phyloP scores from a whole-genome alignment of 2,797 vertebrate genomes.

The Sebastes miniatus region DNA sequence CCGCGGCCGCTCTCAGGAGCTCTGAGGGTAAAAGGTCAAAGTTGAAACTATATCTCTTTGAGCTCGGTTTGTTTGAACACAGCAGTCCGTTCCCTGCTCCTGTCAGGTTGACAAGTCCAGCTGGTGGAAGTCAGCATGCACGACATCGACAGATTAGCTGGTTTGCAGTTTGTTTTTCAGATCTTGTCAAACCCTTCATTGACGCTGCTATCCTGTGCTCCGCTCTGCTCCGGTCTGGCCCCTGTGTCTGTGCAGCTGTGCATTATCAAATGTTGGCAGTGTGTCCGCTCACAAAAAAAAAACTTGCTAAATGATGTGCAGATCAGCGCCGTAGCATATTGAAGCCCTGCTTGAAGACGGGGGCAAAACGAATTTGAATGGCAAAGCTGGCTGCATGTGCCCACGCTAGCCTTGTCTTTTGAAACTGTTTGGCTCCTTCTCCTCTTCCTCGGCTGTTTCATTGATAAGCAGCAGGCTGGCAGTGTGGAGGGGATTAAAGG shows the following conservation, averaged over 20 bases:
- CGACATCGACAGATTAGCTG: slow-evolving; percentile 29
- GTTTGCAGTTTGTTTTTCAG: slow-evolving; percentile 41
- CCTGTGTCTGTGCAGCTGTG: slow-evolving; percentile 61
- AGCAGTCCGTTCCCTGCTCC: slow-evolving; percentile 13
- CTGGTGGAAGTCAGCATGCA: slow-evolving; percentile 38
- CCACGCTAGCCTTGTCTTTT: slow-evolving; percentile 56
- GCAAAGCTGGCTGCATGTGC: slow-evolving; percentile 46
- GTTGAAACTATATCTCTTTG: slow-evolving; percentile 11
- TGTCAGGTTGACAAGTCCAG: slow-evolving; percentile 34
- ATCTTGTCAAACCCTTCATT: slow-evolving; percentile 29
- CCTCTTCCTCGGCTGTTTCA: slow-evolving; percentile 62
- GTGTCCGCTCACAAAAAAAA: not conserved
- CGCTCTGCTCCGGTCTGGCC: slow-evolving; percentile 21
- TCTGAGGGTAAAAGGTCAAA: slow-evolving; percentile 26
- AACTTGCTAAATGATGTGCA: slow-evolving; percentile 56
- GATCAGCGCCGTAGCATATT: slow-evolving; percentile 42
- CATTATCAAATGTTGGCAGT: slow-evolving; percentile 58
- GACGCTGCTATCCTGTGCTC: slow-evolving; percentile 1
- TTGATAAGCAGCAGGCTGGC: slow-evolving; percentile 75
- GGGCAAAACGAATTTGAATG: slow-evolving; percentile 53
- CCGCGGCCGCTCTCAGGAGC: not conserved
- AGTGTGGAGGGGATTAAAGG: slow-evolving; percentile 72
- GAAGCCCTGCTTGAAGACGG: slow-evolving; percentile 48
- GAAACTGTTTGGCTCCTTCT: slow-evolving; percentile 67
- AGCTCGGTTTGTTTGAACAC: slow-evolving; percentile 20